Base-by-base conservation (phyloP, 2,888 invertebrate genomes). In the Xanthia icteritia region DNA sequence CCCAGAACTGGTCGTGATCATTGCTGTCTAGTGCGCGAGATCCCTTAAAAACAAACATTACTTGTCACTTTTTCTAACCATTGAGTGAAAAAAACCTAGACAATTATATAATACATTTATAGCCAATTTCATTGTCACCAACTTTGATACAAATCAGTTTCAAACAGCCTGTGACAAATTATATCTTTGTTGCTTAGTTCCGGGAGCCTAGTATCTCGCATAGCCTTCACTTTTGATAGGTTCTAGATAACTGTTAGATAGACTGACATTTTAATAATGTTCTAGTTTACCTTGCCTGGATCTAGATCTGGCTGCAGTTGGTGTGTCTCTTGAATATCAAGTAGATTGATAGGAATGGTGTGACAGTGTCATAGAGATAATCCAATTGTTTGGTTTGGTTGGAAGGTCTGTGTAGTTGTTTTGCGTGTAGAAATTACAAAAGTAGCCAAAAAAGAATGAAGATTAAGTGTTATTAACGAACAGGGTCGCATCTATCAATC, bases 201-300 rank as follows among this genome's bases (percentile, higher is more conserved):
- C 84, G 84, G 76, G 86, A 77, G 39, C 17, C 76, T 67, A 64
- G 17, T 48, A 45, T 23, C 27, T 27, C 76, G 27, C 17, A 15
- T 45, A 64, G 69, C 81, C 77, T 86, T 86, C 77, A 84, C 74
- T 86, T 68, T 72, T 79, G 75, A 84, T 84, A 81, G 68, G 75
- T 72, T 71, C 78, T 36, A 83, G 81, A 81, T 84, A 73, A 69
- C 56, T 0, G 68, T 51, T 65, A 86, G 13, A 67, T 56, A 77
- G 36, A 42, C 67, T 76, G 86, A 76, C 77, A 84, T 85, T 85
- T 84, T 54, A 84, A 84, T 85, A 86, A 85, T 84, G 87, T 73
- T 39, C 86, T 76, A 58, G 85, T 86, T 86, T 73, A 81, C 85
- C 85, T 85, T 81, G 85, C 42, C 15, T 27, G 11, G 36, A 61